Evolutionary conservation across 2,888 invertebrate genomes (phyloP).

Genomic region (Acanthosoma haemorrhoidale): DNA sequence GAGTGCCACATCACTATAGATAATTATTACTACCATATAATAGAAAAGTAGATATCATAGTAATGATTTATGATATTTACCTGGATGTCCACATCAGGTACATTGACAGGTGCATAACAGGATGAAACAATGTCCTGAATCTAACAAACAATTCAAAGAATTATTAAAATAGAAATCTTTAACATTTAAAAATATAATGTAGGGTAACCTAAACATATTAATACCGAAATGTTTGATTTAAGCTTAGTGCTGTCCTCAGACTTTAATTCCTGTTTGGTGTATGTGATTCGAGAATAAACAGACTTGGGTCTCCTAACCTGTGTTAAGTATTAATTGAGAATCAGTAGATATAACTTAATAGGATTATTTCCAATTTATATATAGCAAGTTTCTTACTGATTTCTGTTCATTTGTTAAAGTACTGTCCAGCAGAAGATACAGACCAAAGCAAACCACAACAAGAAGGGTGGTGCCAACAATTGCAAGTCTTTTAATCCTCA

Average conservation of each 20-base stretch:
- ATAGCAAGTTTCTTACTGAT: constrained; percentile 26
- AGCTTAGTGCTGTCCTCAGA: not conserved
- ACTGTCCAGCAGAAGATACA: constrained; percentile 39
- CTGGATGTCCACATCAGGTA: constrained; percentile 35
- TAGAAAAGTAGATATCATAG: too few species aligned
- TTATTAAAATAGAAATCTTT: too few species aligned
- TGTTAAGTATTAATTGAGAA: not conserved
- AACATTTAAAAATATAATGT: too few species aligned
- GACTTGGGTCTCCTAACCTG: constrained; percentile 8
- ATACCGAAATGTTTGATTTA: too few species aligned
- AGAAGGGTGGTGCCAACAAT: constrained; percentile 37
- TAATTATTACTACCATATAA: too few species aligned
- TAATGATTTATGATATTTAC: constrained; percentile 19
- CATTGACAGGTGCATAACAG: constrained; percentile 31
- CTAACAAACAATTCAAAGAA: not conserved
- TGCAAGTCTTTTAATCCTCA: constrained; percentile 39
- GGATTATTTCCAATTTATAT: too few species aligned
- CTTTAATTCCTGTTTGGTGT: not conserved
- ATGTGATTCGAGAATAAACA: not conserved
- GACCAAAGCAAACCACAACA: constrained; percentile 35
- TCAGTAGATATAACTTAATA: not conserved
- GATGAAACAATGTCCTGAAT: not conserved
- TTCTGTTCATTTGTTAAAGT: constrained; percentile 36
- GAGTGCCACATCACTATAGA: too few species aligned
- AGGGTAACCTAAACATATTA: too few species aligned